Evolutionary conservation across 2,888 invertebrate species (phyloP).

Genomic region (Lottia scabra): DNA sequence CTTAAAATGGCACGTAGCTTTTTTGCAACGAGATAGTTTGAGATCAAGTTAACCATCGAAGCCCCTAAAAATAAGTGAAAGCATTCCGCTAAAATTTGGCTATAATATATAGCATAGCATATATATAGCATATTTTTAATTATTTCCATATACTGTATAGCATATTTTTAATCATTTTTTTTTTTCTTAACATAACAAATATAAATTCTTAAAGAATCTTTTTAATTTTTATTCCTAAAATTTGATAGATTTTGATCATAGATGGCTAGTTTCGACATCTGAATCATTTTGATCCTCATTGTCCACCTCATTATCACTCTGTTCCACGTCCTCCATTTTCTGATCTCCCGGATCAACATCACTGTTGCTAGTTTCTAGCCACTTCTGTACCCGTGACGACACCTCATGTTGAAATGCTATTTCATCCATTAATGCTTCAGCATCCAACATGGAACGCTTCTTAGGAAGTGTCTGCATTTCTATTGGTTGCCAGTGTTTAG

Average conservation of each 20-base stretch:
- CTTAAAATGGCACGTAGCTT: no score
- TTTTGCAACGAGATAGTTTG: no score
- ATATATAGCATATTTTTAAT: no score
- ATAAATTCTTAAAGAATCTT: no score
- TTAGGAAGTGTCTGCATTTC: constrained; percentile 25
- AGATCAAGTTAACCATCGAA: no score
- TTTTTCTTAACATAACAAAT: no score
- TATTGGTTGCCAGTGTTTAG: constrained; percentile 54
- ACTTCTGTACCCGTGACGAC: constrained; percentile 48
- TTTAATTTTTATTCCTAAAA: no score
- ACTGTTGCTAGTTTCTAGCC: constrained; percentile 41
- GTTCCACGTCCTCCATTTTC: constrained; percentile 27
- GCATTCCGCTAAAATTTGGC: no score
- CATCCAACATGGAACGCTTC: constrained; percentile 29
- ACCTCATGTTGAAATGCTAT: constrained; percentile 48
- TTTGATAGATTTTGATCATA: constrained; percentile 4
- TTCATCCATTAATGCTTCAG: constrained; percentile 49
- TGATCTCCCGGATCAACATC: constrained; percentile 39
- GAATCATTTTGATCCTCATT: constrained; percentile 24
- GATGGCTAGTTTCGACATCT: constrained; percentile 26
- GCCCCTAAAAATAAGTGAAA: no score
- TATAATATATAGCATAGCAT: no score
- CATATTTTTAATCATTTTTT: no score
- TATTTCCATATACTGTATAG: no score
- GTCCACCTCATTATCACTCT: constrained; percentile 23